Percentiles rank a stretch among this genome's conserved stretches.
Evolutionary conservation across 2,797 vertebrate species (phyloP).

Genomic region (Catharus ustulatus): DNA sequence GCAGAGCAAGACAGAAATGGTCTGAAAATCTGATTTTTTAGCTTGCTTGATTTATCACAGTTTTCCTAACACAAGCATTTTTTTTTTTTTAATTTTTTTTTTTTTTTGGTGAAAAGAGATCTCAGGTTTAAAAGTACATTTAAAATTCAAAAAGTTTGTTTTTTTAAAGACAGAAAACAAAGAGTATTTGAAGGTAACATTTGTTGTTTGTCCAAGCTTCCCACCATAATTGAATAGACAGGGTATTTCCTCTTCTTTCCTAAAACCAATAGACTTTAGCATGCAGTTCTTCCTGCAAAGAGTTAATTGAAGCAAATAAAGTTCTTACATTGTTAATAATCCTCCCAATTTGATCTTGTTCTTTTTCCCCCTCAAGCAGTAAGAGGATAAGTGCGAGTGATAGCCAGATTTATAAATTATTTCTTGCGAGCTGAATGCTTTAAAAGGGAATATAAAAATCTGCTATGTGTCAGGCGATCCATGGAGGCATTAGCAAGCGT

Average conservation of each 20-base stretch:
- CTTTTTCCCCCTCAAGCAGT: constrained; percentile 61
- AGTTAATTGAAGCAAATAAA: constrained; percentile 76
- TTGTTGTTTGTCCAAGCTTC: background rate
- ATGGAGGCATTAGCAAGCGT: constrained; percentile 78
- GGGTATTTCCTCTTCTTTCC: background rate
- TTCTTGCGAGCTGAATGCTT: constrained; percentile 77
- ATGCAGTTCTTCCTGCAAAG: constrained; percentile 32
- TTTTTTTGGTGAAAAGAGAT: background rate
- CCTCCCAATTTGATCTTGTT: constrained; percentile 79
- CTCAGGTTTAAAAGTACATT: background rate
- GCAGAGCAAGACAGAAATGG: background rate
- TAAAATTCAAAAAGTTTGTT: background rate
- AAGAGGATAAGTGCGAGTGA: constrained; percentile 71
- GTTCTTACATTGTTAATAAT: constrained; percentile 83
- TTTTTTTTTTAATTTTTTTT: too few species aligned
- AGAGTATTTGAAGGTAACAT: background rate
- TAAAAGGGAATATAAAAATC: constrained; percentile 75
- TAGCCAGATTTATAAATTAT: constrained; percentile 77
- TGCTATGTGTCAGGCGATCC: constrained; percentile 76
- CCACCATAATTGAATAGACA: background rate
- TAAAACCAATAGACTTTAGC: background rate
- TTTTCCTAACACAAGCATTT: background rate
- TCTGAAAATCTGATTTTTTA: background rate
- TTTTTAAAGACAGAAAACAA: background rate
- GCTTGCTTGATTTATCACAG: background rate